Percentiles rank a stretch among this genome's conserved stretches.
phyloP scores from a whole-genome alignment of 2,888 invertebrate species.

The Sycophila texana region DNA sequence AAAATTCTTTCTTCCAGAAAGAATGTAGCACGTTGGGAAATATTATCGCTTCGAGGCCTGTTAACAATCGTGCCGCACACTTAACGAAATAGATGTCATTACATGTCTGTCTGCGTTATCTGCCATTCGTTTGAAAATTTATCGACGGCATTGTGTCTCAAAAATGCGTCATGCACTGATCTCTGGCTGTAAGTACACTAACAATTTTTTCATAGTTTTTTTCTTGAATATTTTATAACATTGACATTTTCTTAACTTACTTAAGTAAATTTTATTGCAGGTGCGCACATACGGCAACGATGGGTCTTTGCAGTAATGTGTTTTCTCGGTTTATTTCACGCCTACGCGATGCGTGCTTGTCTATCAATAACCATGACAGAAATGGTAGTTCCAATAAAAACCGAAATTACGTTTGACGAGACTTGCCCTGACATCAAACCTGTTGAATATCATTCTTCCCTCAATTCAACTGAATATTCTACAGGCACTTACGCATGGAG shows the following conservation, averaged over 20 bases:
- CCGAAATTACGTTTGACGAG: neutral
- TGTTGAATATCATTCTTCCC: neutral
- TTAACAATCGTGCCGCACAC: neutral
- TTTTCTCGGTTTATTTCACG: conserved; percentile 16
- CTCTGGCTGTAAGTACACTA: neutral
- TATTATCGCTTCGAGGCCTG: neutral
- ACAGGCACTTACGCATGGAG: conserved; percentile 57
- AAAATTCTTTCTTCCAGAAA: no score
- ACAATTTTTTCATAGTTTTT: neutral
- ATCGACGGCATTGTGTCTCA: no score
- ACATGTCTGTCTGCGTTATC: neutral
- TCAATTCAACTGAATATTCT: neutral
- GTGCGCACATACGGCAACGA: conserved; percentile 13
- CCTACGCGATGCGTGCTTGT: conserved; percentile 5
- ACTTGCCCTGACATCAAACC: neutral
- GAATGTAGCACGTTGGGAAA: neutral
- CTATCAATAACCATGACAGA: conserved; percentile 28
- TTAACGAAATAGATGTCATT: neutral
- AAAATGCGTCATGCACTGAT: neutral
- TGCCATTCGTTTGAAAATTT: neutral
- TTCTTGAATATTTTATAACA: no score
- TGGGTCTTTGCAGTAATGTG: conserved; percentile 31
- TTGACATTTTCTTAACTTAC: no score
- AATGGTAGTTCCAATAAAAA: conserved; percentile 17
- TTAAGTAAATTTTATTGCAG: neutral